phyloP scores from a whole-genome alignment of 2,888 invertebrate species.

The Hecatera dysodea region DNA sequence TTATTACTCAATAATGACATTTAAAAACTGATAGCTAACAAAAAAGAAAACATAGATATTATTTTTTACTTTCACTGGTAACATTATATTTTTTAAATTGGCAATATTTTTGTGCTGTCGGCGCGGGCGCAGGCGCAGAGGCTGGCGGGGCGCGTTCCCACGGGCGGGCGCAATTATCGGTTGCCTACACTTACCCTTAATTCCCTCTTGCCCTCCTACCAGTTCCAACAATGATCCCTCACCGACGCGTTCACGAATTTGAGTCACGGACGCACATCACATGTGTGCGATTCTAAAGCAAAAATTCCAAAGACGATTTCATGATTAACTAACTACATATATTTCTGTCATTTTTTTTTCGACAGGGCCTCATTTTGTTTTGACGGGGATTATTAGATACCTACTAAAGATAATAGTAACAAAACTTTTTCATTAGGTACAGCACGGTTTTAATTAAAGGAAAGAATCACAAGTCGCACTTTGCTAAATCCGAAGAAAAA shows the following conservation, averaged over 20 bases:
- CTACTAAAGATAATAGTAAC: no score
- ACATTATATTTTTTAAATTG: constrained; percentile 23
- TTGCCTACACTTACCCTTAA: constrained; percentile 87
- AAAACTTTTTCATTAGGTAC: no score
- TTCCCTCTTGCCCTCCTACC: constrained; percentile 80
- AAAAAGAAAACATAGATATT: neutral
- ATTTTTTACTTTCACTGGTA: constrained; percentile 56
- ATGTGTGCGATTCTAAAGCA: constrained; percentile 9
- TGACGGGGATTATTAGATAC: no score
- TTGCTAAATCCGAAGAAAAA: no score
- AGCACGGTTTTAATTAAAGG: no score
- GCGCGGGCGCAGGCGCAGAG: constrained; percentile 42
- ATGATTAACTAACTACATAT: no score
- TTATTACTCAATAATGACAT: constrained; percentile 40
- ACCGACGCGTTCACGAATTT: constrained; percentile 67
- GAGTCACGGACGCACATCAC: constrained; percentile 60
- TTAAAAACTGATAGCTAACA: neutral
- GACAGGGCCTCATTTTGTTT: no score
- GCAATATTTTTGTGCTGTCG: constrained; percentile 58
- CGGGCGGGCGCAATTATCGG: constrained; percentile 88
- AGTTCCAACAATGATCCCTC: constrained; percentile 72
- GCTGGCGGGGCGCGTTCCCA: constrained; percentile 78
- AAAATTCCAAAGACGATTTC: no score
- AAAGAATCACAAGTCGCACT: no score
- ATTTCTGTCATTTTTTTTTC: no score